These are phyloP conservation scores for Lucilia cuprina DNA, from an alignment of 1,140 invertebrate species.

Conservation along the genomic window DNA sequence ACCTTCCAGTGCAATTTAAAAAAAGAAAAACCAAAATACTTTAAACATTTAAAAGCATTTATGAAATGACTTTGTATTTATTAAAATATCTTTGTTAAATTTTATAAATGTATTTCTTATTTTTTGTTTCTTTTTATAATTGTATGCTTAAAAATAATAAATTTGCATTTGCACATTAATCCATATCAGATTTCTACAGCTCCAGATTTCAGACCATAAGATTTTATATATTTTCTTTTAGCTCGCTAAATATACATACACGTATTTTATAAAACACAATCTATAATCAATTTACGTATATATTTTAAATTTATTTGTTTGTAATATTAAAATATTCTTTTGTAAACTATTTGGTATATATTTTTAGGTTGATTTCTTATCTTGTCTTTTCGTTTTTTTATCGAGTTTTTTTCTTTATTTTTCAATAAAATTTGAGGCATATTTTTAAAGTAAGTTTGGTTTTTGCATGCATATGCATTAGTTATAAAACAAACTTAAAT, in stretches of 20 bases:
- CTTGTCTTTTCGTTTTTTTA: neutral
- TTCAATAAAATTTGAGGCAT: neutral
- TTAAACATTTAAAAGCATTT: slow-evolving; percentile 29
- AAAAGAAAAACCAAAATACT: neutral
- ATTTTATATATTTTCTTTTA: neutral
- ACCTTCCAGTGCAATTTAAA: neutral
- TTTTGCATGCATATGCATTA: too few relatives aligned
- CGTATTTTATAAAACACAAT: neutral
- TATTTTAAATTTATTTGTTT: neutral
- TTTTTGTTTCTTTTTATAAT: slow-evolving; percentile 8
- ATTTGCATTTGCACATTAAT: slow-evolving; percentile 19
- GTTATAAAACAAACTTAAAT: too few relatives aligned
- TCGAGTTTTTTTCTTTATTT: neutral
- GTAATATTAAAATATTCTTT: neutral
- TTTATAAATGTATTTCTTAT: slow-evolving; percentile 1
- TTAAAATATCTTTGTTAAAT: slow-evolving; percentile 7
- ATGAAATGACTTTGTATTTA: slow-evolving; percentile 25
- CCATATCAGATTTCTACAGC: neutral
- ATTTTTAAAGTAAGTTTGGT: neutral
- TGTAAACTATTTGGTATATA: slow-evolving; percentile 9
- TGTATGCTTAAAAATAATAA: neutral
- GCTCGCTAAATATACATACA: neutral
- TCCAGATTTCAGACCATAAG: slow-evolving; percentile 14
- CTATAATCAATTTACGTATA: neutral
- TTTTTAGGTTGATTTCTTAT: too few relatives aligned